Conservation (phyloP, 2,888 invertebrate species). For the Ethmia dodecea region DNA sequence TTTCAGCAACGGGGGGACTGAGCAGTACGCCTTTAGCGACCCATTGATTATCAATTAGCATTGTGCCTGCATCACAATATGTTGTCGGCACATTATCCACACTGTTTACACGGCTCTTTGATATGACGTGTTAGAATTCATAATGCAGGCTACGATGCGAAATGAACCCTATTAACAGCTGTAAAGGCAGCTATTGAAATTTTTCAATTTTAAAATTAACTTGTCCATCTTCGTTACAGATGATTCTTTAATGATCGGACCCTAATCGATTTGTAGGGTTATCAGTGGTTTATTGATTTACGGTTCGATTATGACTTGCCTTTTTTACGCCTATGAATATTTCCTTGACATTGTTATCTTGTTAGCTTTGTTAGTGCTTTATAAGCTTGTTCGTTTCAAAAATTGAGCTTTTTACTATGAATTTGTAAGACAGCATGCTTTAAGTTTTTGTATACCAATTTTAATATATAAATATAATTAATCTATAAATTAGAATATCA, state of each 20-base stretch:
- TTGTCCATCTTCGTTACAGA: conserved; percentile 70
- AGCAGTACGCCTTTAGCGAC: conserved; percentile 41
- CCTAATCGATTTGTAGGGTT: conserved; percentile 66
- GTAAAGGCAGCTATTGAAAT: conserved; percentile 24
- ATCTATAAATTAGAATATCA: too few species aligned
- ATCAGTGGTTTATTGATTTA: conserved; percentile 69
- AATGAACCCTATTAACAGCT: conserved; percentile 12
- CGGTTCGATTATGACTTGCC: conserved; percentile 62
- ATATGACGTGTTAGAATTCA: conserved; percentile 50
- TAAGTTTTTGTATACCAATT: too few species aligned
- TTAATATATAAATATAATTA: too few species aligned
- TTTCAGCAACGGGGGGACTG: conserved; percentile 47
- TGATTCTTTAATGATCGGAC: conserved; percentile 67
- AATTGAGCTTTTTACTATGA: too few species aligned
- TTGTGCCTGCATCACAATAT: conserved; percentile 66
- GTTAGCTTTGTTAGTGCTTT: conserved; percentile 25
- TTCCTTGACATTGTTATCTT: conserved; percentile 44
- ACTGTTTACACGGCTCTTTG: conserved; percentile 69
- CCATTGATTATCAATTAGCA: conserved; percentile 77
- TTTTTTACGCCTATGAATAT: conserved; percentile 37
- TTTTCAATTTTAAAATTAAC: conserved; percentile 43
- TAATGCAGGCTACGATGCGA: conserved; percentile 19
- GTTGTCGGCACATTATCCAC: conserved; percentile 67
- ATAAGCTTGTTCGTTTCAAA: too few species aligned
- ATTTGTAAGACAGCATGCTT: too few species aligned